These are phyloP conservation scores for Phalacrocorax carbo DNA, from an alignment of 2,113 vertebrate genomes.

Conservation along the genomic window DNA sequence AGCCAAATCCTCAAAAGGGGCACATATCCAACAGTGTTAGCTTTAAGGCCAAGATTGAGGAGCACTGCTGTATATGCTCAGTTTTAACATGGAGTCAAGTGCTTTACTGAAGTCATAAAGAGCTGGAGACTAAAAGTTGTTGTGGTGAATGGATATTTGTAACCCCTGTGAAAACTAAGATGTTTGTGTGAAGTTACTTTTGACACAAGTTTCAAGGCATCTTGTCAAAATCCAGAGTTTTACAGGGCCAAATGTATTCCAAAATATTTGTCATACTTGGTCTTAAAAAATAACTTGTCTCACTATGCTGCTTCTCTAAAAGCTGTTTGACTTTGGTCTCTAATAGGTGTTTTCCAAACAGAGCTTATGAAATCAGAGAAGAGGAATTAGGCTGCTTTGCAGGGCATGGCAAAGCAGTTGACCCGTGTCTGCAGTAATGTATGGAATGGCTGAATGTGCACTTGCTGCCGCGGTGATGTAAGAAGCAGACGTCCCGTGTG, in stretches of 20 bases:
- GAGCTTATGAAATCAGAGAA: neutral
- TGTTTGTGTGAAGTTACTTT: neutral
- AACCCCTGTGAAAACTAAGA: neutral
- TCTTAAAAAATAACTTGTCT: neutral
- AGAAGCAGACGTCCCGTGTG: neutral
- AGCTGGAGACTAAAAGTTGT: neutral
- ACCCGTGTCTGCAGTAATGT: neutral
- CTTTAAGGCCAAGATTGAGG: neutral
- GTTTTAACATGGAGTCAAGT: neutral
- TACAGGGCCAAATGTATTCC: neutral
- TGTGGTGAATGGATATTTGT: neutral
- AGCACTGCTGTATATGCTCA: neutral
- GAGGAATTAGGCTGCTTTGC: neutral
- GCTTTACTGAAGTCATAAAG: neutral
- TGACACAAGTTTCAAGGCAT: neutral
- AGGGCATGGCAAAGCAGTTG: neutral
- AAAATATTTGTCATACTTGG: neutral
- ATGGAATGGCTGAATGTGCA: conserved; percentile 1
- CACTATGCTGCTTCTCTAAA: neutral
- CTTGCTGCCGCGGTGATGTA: neutral
- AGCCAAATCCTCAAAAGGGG: neutral
- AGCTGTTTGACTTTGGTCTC: neutral
- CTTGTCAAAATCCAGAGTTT: neutral
- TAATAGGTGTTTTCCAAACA: neutral
- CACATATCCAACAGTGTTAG: neutral